Evolutionary conservation across 2,113 vertebrate species (phyloP), one percentile per base, ranked within the genome.

Genomic region (Anser cygnoides): DNA sequence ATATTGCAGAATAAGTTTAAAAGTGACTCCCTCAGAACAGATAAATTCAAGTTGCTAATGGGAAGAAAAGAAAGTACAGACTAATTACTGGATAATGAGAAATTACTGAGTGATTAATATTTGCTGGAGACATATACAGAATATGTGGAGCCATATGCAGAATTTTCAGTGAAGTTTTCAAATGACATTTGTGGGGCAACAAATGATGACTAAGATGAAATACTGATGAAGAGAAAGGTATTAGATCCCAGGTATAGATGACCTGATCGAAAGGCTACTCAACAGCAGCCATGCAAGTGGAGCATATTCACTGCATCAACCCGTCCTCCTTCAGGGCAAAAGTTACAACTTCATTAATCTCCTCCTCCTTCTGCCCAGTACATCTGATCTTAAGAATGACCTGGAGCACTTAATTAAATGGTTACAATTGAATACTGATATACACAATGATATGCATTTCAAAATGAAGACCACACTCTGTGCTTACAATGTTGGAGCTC

Each of bases 361-460:
- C 57, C 57, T 88, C 39, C 37, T 94, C 11, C 33, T 83, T 70
- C 68, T 58, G 62, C 13, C 65, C 9, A 9, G 71, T 43, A 3
- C 26, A 5, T 66, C 74, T 85, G 79, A 2, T 83, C 59, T 66
- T 28, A 22, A 77, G 74, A 78, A 71, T 59, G 91, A 89, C 91
- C 94, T 17, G 65, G 52, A 94, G 72, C 83, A 55, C 59, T 94
- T 59, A 39, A 87, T 94, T 90, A 89, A 93, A 52, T 63, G 91
- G 55, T 67, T 86, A 84, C 55, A 71, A 35, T 17, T 92, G 72
- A 81, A 81, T 63, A 13, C 13, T 76, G 83, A 62, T 63, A 31
- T 50, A n/a, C 68, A 63, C 77, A 92, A 89, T 4, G 55, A 44
- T 62, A 91, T 4, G 2, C 86, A 43, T n/a, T 43, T 67, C 28